Percentiles rank a stretch among this genome's conserved stretches.
These are phyloP conservation scores for Coendou prehensilis DNA, from an alignment of 2,797 vertebrate species.

Conservation along the genomic window DNA sequence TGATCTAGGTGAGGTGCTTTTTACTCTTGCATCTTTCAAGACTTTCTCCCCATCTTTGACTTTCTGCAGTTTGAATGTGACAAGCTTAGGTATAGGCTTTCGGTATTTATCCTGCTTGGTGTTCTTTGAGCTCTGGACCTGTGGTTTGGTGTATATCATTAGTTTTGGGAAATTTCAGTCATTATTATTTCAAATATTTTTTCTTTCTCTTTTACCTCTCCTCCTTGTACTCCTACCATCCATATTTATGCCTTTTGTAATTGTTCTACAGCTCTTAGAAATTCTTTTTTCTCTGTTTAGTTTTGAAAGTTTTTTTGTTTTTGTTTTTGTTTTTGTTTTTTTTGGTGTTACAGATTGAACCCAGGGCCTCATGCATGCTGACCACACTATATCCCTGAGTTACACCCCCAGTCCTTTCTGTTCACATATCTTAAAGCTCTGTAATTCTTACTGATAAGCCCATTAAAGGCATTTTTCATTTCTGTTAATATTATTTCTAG, in stretches of 20 bases:
- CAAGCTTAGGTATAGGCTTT: neutral
- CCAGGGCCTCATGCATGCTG: neutral
- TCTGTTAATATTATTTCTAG: neutral
- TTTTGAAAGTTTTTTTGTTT: neutral
- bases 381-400: neutral
- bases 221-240: neutral
- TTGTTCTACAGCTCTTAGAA: neutral
- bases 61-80: constrained; percentile 20
- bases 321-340: neutral
- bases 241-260: constrained; percentile 29
- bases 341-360: neutral
- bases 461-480: constrained; percentile 30
- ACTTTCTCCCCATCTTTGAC: constrained; percentile 7
- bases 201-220: neutral
- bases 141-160: constrained; percentile 9
- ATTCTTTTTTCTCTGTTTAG: neutral
- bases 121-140: constrained; percentile 1
- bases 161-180: neutral
- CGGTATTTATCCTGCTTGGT: neutral
- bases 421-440: constrained; percentile 30
- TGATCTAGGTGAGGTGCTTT: neutral
- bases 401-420: neutral
- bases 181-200: constrained; percentile 44
- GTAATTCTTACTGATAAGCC: constrained; percentile 6
- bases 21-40: neutral